phyloP scores from a whole-genome alignment of 2,888 invertebrate genomes.

The Harpalus rufipes region DNA sequence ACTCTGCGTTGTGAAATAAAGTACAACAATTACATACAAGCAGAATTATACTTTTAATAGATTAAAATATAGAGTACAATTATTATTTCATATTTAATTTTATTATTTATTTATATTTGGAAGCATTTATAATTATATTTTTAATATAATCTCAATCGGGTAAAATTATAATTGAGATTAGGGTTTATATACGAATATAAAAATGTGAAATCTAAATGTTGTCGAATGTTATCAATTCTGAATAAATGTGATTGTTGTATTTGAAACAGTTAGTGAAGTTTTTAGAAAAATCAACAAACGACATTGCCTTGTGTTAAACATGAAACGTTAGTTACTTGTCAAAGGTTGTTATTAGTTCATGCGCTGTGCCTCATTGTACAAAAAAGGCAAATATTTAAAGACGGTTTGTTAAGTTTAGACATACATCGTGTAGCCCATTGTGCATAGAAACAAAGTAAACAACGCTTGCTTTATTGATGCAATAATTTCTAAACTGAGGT shows the following conservation, averaged over 20 bases:
- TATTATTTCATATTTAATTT: slow-evolving; percentile 8
- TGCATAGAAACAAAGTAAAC: slow-evolving; percentile 60
- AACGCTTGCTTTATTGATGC: slow-evolving; percentile 65
- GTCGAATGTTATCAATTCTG: neutral
- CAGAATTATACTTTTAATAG: slow-evolving; percentile 19
- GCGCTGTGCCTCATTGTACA: slow-evolving; percentile 67
- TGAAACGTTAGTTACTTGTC: slow-evolving; percentile 65
- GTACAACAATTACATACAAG: slow-evolving; percentile 40
- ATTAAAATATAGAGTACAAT: neutral
- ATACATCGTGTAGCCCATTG: slow-evolving; percentile 59
- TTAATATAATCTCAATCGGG: slow-evolving; percentile 7
- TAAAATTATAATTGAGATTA: slow-evolving; percentile 2
- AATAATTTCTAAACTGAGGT: slow-evolving; percentile 60
- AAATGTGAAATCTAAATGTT: slow-evolving; percentile 10
- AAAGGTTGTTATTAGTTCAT: slow-evolving; percentile 66
- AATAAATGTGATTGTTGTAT: slow-evolving; percentile 45
- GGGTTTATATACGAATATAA: neutral
- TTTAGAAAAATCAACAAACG: slow-evolving; percentile 62
- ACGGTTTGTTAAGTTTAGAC: slow-evolving; percentile 62
- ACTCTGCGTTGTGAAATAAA: slow-evolving; percentile 63
- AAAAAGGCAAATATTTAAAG: slow-evolving; percentile 64
- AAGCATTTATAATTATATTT: slow-evolving; percentile 8
- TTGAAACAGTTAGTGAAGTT: slow-evolving; percentile 60
- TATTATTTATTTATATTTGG: neutral
- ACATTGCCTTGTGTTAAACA: slow-evolving; percentile 65